Conservation (phyloP, 2,888 invertebrate genomes). For the Volucella zonaria region DNA sequence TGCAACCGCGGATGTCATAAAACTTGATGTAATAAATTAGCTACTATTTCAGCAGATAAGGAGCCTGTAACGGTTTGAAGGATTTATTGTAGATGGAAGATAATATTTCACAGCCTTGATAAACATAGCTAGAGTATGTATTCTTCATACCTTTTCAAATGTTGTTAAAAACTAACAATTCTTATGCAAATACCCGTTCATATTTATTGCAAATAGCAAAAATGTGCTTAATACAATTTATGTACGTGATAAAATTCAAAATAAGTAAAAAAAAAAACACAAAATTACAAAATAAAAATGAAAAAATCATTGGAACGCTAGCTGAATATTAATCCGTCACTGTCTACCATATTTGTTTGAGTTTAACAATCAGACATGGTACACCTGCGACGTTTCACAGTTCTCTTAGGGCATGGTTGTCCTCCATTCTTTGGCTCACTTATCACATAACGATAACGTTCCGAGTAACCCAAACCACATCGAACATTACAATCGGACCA, state of each 20-base stretch:
- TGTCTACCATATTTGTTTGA: neutral
- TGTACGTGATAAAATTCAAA: neutral
- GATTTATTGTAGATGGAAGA: neutral
- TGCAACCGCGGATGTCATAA: too few species aligned
- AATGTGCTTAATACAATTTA: too few species aligned
- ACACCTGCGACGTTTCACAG: constrained; percentile 80
- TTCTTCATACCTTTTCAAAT: too few species aligned
- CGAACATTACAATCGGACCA: constrained; percentile 92
- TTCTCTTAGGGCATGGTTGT: constrained; percentile 79
- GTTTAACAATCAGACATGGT: constrained; percentile 78
- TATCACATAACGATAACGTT: constrained; percentile 82
- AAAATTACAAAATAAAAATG: neutral
- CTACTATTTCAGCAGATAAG: too few species aligned
- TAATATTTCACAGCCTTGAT: constrained; percentile 32
- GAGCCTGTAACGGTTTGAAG: too few species aligned
- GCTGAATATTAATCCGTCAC: neutral
- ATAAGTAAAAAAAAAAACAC: constrained; percentile 8
- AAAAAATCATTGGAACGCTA: constrained; percentile 6
- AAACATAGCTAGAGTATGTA: neutral
- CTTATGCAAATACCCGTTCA: too few species aligned
- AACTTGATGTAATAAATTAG: too few species aligned
- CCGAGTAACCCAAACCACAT: constrained; percentile 90
- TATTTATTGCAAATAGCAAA: too few species aligned
- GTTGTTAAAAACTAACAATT: too few species aligned
- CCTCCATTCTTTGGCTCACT: constrained; percentile 80